Evolutionary conservation across 92 coral and sea anemone species (phyloP).

Genomic region (Palythoa grandiflora): DNA sequence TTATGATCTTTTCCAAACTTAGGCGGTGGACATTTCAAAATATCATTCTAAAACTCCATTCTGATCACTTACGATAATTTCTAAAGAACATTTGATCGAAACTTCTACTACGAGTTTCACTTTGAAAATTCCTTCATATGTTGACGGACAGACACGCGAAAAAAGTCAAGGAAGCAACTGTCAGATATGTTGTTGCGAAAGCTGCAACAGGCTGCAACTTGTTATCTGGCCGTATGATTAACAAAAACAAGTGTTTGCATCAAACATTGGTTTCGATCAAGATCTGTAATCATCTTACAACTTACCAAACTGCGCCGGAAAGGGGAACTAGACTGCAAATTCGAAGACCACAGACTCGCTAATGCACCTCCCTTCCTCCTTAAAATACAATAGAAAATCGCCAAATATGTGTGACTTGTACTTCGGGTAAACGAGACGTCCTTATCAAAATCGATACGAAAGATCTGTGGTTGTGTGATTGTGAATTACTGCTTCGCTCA

Average conservation of each 20-base stretch:
- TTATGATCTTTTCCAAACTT: neutral
- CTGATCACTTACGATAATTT: neutral
- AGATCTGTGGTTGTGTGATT: conserved; percentile 13
- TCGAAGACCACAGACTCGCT: conserved; percentile 34
- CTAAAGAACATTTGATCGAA: conserved; percentile 31
- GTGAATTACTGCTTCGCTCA: conserved; percentile 4
- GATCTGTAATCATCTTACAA: conserved; percentile 20
- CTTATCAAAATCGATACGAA: conserved; percentile 16
- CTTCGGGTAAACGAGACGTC: neutral
- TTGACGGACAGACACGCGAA: neutral
- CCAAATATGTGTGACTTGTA: neutral
- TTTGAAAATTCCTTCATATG: conserved; percentile 46
- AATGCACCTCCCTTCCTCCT: conserved; percentile 3
- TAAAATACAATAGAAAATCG: conserved; percentile 14
- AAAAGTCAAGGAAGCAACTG: conserved; percentile 9
- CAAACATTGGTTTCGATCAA: conserved; percentile 13
- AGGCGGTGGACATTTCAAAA: neutral
- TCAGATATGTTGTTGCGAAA: neutral
- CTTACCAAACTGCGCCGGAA: conserved; percentile 56
- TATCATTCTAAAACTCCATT: neutral
- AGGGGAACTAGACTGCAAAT: conserved; percentile 18
- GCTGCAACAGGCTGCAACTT: conserved; percentile 4
- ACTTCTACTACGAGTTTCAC: conserved; percentile 25
- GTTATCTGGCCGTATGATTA: neutral
- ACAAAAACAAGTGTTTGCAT: neutral